Evolutionary conservation across 2,113 vertebrate species (phyloP).

Genomic region (Ascaphus truei): DNA sequence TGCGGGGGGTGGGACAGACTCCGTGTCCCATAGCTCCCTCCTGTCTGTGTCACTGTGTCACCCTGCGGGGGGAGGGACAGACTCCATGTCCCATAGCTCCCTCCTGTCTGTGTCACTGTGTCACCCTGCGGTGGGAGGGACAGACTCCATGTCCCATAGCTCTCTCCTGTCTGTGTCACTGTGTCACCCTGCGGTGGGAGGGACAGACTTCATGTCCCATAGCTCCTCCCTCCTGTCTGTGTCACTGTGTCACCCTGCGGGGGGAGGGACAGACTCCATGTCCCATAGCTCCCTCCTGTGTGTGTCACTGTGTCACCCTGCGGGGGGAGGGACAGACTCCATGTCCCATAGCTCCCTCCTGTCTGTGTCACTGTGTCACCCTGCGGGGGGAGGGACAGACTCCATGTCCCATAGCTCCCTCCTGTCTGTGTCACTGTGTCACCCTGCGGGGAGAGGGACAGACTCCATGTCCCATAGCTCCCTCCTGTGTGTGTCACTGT

Average conservation of each 20-base stretch:
- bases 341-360: not conserved
- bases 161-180: not conserved
- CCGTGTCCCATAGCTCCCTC: too few species aligned
- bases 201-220: not conserved
- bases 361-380: not conserved
- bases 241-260: not conserved
- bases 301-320: too few species aligned
- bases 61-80: accelerated
- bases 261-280: not conserved
- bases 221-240: not conserved
- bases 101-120: too few species aligned
- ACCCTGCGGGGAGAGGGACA: too few species aligned
- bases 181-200: not conserved
- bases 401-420: not conserved
- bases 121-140: accelerated
- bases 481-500: too few species aligned
- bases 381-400: not conserved
- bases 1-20: not conserved
- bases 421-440: not conserved
- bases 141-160: not conserved
- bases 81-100: too few species aligned
- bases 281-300: too few species aligned
- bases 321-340: too few species aligned
- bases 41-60: not conserved
- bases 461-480: too few species aligned